A percentile compares a stretch with the other conserved stretches of the same genome.
Conservation (phyloP, 1,140 invertebrate species). For the Oscheius sp. region DNA sequence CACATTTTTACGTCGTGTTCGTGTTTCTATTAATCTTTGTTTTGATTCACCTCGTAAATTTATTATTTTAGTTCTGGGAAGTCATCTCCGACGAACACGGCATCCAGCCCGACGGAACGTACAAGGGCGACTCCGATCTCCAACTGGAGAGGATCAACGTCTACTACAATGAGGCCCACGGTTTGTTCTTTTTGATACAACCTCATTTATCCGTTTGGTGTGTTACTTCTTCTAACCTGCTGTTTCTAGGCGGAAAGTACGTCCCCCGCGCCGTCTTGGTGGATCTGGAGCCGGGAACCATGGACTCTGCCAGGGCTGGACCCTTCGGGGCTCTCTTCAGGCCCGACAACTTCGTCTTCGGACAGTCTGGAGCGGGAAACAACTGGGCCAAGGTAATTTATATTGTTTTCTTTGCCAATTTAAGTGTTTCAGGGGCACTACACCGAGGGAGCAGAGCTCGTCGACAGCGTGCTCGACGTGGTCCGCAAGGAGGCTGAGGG, state of each 20-base stretch:
- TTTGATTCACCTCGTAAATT: no score
- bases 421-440: slow-evolving; percentile 88
- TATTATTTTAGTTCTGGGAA: slow-evolving; percentile 60
- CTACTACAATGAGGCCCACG: slow-evolving; percentile 65
- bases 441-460: slow-evolving; percentile 83
- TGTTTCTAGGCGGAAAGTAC: slow-evolving; percentile 73
- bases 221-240: slow-evolving; percentile 13
- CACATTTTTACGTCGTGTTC: no score
- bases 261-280: slow-evolving; percentile 86
- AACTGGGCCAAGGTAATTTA: slow-evolving; percentile 83
- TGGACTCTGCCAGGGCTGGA: slow-evolving; percentile 87
- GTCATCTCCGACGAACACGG: slow-evolving; percentile 63
- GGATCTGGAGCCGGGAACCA: slow-evolving; percentile 87
- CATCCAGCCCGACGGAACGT: slow-evolving; percentile 64
- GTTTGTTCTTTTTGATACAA: no score
- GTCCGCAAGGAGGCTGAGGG: slow-evolving; percentile 82
- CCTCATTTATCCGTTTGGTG: no score
- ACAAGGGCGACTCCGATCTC: slow-evolving; percentile 64
- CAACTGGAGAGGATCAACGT: slow-evolving; percentile 65
- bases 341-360: slow-evolving; percentile 84
- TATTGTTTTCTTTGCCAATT: slow-evolving; percentile 81
- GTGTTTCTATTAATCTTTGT: no score
- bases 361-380: slow-evolving; percentile 76
- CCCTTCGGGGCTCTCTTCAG: slow-evolving; percentile 77
- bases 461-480: slow-evolving; percentile 79